Percentiles rank a stretch among this genome's conserved stretches.
Conservation (phyloP, 2,888 invertebrate species). For the Galeopsomyia nigrocyanea region DNA sequence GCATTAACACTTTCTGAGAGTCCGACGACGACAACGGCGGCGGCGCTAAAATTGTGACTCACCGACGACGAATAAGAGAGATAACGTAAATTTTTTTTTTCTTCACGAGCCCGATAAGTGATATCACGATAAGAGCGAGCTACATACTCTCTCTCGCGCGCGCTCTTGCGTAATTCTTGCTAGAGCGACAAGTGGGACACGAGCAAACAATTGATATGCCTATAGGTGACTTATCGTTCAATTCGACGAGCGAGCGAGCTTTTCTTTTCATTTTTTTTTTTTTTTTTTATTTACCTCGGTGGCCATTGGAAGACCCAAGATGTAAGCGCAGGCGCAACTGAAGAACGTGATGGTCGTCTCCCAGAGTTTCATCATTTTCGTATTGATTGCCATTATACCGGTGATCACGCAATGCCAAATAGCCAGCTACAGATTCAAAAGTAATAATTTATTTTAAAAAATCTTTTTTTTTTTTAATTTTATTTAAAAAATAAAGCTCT, state of each 20-base stretch:
- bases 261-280: no score
- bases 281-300: constrained; percentile 81
- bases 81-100: background rate
- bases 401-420: constrained; percentile 94
- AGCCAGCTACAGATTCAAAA: constrained; percentile 73
- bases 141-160: background rate
- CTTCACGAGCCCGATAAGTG: constrained; percentile 41
- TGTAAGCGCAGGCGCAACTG: constrained; percentile 85
- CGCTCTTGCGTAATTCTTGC: constrained; percentile 2
- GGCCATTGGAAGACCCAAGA: constrained; percentile 87
- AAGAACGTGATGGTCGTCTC: constrained; percentile 87
- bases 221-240: background rate
- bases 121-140: constrained; percentile 15
- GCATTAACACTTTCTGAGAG: constrained; percentile 5
- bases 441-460: background rate
- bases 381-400: constrained; percentile 84
- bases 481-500: background rate
- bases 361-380: constrained; percentile 81
- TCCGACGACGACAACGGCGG: background rate
- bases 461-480: no score
- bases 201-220: constrained; percentile 11
- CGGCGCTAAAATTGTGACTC: constrained; percentile 35
- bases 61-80: constrained; percentile 30
- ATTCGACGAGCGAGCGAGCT: background rate
- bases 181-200: constrained; percentile 13